phyloP scores from a whole-genome alignment of 2,113 vertebrate genomes.

The Burhinus bistriatus region DNA sequence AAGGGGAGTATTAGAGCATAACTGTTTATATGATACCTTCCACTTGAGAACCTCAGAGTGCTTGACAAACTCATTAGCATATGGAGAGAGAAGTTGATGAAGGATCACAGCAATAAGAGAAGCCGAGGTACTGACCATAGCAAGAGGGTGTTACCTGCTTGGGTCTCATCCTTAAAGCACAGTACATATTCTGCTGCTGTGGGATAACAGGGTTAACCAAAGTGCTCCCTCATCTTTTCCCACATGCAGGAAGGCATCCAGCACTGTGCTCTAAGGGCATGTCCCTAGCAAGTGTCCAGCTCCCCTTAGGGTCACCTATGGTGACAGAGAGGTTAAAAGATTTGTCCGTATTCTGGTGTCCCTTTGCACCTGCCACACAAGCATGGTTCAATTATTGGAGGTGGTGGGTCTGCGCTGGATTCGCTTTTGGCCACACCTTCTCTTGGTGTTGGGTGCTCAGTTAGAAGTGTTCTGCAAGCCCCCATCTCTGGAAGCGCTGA shows the following conservation, averaged over 20 bases:
- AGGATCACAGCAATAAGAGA: neutral
- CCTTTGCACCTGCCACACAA: neutral
- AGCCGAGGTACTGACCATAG: neutral
- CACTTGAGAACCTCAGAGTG: neutral
- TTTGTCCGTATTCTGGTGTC: neutral
- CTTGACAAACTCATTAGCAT: too few species aligned
- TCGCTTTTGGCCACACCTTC: neutral
- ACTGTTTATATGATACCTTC: neutral
- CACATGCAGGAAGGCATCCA: neutral
- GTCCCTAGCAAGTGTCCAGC: neutral
- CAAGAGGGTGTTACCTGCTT: neutral
- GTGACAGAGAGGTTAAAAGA: neutral
- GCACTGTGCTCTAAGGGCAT: neutral
- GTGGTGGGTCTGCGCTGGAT: rapidly evolving
- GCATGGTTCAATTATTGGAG: rapidly evolving
- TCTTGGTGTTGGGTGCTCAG: neutral
- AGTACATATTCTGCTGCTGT: rapidly evolving
- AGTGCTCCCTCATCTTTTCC: neutral
- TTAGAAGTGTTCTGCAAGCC: neutral
- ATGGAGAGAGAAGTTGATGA: neutral
- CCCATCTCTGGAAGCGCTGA: neutral
- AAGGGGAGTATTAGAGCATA: neutral
- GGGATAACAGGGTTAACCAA: neutral
- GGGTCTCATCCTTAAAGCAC: neutral
- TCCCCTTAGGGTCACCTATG: neutral